Conservation (phyloP, 2,888 invertebrate genomes). For the Pachydiplax longipennis region DNA sequence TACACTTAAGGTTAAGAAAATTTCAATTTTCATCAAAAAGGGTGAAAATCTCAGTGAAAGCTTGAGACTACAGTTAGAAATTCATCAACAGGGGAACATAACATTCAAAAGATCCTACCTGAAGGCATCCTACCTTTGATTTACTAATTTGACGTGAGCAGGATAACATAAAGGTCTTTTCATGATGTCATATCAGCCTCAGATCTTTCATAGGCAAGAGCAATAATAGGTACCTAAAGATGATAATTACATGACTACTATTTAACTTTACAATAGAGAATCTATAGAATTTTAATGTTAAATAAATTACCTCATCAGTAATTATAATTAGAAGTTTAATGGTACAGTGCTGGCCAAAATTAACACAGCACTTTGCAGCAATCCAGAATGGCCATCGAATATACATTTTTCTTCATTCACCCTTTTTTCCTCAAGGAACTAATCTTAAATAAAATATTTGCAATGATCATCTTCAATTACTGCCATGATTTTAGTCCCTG, state of each 20-base stretch:
- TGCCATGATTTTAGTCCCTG: too few relatives aligned
- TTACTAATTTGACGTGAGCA: constrained; percentile 97
- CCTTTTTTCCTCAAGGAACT: too few relatives aligned
- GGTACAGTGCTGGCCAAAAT: rapidly evolving
- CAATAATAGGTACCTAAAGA: constrained; percentile 95
- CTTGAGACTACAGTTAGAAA: background rate
- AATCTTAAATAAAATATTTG: too few relatives aligned
- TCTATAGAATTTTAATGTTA: constrained; percentile 30
- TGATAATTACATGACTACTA: constrained; percentile 59
- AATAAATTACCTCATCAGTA: too few relatives aligned
- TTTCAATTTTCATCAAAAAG: background rate
- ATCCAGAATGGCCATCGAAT: too few relatives aligned
- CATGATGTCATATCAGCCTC: constrained; percentile 99
- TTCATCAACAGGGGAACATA: constrained; percentile 44
- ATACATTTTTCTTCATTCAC: too few relatives aligned
- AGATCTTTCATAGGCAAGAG: constrained; percentile 98
- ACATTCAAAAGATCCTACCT: constrained; percentile 49
- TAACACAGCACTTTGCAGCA: too few relatives aligned
- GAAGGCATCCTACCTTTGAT: constrained; percentile 85
- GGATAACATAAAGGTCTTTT: constrained; percentile 98
- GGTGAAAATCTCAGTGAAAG: background rate
- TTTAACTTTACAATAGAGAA: constrained; percentile 45
- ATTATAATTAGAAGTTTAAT: too few relatives aligned
- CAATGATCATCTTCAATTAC: too few relatives aligned
- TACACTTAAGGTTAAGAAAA: constrained; percentile 1